Conservation (phyloP, 2,797 vertebrate species). For the Takifugu ocellatus region DNA sequence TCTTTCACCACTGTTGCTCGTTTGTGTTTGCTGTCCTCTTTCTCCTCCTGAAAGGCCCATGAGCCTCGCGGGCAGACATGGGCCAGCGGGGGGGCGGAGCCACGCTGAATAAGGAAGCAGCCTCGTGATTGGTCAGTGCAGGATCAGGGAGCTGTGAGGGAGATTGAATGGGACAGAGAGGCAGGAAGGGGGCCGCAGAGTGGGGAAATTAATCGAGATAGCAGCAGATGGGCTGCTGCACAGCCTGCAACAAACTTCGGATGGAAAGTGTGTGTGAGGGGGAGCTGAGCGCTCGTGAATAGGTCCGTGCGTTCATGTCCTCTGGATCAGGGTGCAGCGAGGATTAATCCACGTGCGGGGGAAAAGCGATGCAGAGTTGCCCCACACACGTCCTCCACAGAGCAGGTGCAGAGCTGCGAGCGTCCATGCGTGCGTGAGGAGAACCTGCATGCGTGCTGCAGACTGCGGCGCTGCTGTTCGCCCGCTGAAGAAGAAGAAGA, state of each 20-base stretch:
- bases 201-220: constrained; percentile 30
- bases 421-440: constrained; percentile 5
- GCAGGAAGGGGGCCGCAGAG: constrained; percentile 11
- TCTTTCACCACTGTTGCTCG: neutral
- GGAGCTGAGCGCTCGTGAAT: constrained; percentile 23
- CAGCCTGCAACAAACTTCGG: constrained; percentile 35
- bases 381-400: constrained; percentile 15
- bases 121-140: constrained; percentile 51
- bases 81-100: constrained; percentile 24
- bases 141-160: constrained; percentile 26
- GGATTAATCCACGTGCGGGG: constrained; percentile 36
- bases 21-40: constrained; percentile 37
- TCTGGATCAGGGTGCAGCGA: constrained; percentile 33
- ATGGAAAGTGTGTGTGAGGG: constrained; percentile 13
- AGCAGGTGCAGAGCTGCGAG: constrained; percentile 15
- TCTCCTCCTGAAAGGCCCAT: constrained; percentile 45
- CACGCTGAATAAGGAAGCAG: constrained; percentile 58
- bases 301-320: constrained; percentile 18
- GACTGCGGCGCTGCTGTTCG: neutral
- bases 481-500: too few species aligned
- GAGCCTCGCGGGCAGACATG: constrained; percentile 52
- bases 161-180: constrained; percentile 50
- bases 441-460: constrained; percentile 10
- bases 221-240: constrained; percentile 56
- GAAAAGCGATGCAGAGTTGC: constrained; percentile 26